Evolutionary conservation across 1,140 invertebrate genomes (phyloP).

Genomic region (Lethocerus indicus): DNA sequence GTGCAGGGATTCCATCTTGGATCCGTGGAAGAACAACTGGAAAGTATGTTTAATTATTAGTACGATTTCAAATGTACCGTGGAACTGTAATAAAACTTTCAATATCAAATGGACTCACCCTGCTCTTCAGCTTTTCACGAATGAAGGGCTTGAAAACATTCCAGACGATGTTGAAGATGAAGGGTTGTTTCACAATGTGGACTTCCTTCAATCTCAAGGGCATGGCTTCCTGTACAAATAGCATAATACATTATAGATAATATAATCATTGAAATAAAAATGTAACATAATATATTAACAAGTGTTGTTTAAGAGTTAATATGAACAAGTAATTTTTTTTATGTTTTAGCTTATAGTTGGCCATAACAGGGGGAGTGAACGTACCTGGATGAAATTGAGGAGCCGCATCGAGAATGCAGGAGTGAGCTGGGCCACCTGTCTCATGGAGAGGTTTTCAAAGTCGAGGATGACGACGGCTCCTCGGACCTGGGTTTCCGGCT

Average conservation of each 20-base stretch:
- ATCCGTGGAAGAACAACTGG: constrained; percentile 59
- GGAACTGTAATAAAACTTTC: too few species aligned
- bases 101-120: constrained; percentile 35
- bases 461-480: constrained; percentile 66
- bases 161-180: constrained; percentile 77
- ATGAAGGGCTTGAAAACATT: constrained; percentile 76
- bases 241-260: too few species aligned
- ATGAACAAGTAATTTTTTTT: too few species aligned
- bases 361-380: too few species aligned
- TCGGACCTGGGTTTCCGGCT: constrained; percentile 47
- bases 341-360: too few species aligned
- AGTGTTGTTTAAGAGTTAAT: too few species aligned
- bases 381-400: constrained; percentile 53
- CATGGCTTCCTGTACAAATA: constrained; percentile 73
- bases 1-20: constrained; percentile 53
- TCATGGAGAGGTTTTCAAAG: constrained; percentile 53
- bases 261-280: too few species aligned
- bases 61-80: too few species aligned
- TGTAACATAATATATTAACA: too few species aligned
- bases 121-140: constrained; percentile 60
- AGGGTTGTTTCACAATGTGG: constrained; percentile 79
- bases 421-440: constrained; percentile 49
- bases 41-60: too few species aligned
- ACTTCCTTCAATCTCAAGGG: constrained; percentile 75
- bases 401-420: constrained; percentile 54